Evolutionary conservation across 2,113 vertebrate genomes (phyloP), one percentile per base, ranked within the genome.

Genomic region (Perca fluviatilis): DNA sequence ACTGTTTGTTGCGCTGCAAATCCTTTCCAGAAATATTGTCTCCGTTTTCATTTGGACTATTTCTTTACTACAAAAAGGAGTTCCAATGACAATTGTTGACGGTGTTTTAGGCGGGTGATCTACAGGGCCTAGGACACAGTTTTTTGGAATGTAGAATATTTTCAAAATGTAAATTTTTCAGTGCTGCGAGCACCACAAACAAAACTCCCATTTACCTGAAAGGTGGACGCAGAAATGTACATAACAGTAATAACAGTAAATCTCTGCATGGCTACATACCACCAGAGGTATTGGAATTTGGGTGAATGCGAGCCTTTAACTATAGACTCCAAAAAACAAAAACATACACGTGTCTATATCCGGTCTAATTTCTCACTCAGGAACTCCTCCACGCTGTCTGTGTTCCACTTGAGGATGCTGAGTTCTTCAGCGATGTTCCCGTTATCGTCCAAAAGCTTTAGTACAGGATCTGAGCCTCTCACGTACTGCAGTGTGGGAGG

Each of bases 401-500:
- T 99, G 92, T 99, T 99, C 98, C 98, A 99, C 87, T 99, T 99
- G 93, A 98, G 96, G 95, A 99, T 99, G 96, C 98, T 99, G 80
- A 99, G 95, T 62, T 99, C 98, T 91, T 99, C 98, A 84, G 97
- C 97, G 58, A 99, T 99, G 96, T 99, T 99, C 98, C 98, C 98
- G 67, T 83, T 96, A 86, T 99, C 97, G 12, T 99, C 98, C 97
- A 99, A 94, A 89, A 99, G 97, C 97, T 99, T 99, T 23, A 99
- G 96, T 6, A 99, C 96, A 95, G 98, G 98, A 87, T 99, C 98
- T 46, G 98, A 98, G 89, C 98, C 98, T 91, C 98, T 96, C 60
- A 99, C 98, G 64, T 99, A 99, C 98, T 99, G 92, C 16, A 10
- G 57, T 3, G 64, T 51, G 23, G 74, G 49, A 40, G 40, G 40